phyloP scores from a whole-genome alignment of 2,113 vertebrate species.

The Triplophysa dalaica region DNA sequence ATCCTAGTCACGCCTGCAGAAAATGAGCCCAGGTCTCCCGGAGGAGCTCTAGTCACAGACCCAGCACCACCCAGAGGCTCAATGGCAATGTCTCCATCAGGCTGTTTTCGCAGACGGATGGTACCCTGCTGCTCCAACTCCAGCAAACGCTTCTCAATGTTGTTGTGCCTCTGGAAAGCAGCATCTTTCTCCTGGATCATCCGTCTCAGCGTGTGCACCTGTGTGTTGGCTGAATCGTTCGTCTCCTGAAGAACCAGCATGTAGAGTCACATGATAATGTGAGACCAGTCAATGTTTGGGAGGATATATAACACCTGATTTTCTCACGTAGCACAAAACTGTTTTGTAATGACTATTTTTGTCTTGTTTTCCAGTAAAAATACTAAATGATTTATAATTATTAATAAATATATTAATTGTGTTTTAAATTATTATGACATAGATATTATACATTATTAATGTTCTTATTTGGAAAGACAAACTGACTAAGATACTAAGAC shows the following conservation, averaged over 20 bases:
- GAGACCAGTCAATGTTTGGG: conserved; percentile 13
- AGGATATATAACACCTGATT: background rate
- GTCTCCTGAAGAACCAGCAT: conserved; percentile 79
- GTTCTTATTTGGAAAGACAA: too few relatives aligned
- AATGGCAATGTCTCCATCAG: conserved; percentile 75
- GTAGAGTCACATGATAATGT: conserved; percentile 49
- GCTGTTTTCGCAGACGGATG: conserved; percentile 76
- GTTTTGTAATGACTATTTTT: too few relatives aligned
- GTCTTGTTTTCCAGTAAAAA: too few relatives aligned
- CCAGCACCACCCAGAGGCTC: conserved; percentile 62
- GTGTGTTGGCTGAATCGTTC: conserved; percentile 87
- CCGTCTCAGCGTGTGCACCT: conserved; percentile 88
- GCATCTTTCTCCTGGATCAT: conserved; percentile 94
- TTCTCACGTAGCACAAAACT: background rate
- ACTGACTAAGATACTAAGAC: too few relatives aligned
- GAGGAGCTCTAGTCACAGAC: conserved; percentile 51
- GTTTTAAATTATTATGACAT: too few relatives aligned
- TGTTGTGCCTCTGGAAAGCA: conserved; percentile 83
- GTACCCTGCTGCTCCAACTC: conserved; percentile 74
- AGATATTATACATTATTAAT: too few relatives aligned
- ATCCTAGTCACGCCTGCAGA: conserved; percentile 52
- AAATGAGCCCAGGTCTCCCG: conserved; percentile 58
- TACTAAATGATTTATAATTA: too few relatives aligned
- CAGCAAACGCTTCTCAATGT: conserved; percentile 77
- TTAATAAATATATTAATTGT: too few relatives aligned